Percentiles rank a stretch among this genome's conserved stretches.
These are phyloP conservation scores for Maniola jurtina DNA, from an alignment of 1,140 invertebrate species.

Conservation along the genomic window DNA sequence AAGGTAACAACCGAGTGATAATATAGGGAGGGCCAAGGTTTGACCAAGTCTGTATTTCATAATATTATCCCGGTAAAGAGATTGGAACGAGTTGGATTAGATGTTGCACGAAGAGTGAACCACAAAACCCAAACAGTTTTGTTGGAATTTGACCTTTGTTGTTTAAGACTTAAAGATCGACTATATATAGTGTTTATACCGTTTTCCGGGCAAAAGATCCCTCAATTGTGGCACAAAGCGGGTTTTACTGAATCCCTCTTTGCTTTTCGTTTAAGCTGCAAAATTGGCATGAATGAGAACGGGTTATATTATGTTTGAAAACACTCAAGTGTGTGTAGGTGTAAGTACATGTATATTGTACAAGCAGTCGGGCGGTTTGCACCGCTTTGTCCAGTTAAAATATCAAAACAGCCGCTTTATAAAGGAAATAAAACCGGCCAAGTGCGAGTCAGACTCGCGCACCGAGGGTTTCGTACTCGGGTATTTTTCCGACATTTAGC, in stretches of 20 bases:
- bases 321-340: background rate
- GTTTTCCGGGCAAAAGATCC: constrained; percentile 28
- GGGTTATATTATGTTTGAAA: background rate
- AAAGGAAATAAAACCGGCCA: too few species aligned
- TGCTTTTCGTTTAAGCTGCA: constrained; percentile 34
- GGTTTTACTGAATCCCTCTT: constrained; percentile 34
- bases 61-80: constrained; percentile 27
- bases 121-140: constrained; percentile 14
- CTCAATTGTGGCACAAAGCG: constrained; percentile 34
- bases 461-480: too few species aligned
- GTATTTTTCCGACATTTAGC: too few species aligned
- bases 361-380: background rate
- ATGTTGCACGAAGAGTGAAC: constrained; percentile 19
- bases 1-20: too few species aligned
- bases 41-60: constrained; percentile 28
- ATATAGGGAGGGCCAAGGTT: constrained; percentile 21
- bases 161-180: background rate
- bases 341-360: background rate
- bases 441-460: too few species aligned
- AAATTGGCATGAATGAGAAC: constrained; percentile 35
- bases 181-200: constrained; percentile 11
- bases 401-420: background rate
- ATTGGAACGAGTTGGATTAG: constrained; percentile 25
- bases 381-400: background rate
- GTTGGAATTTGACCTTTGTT: constrained; percentile 12